phyloP scores from a whole-genome alignment of 2,888 invertebrate genomes.

The Drosophila histrio region DNA sequence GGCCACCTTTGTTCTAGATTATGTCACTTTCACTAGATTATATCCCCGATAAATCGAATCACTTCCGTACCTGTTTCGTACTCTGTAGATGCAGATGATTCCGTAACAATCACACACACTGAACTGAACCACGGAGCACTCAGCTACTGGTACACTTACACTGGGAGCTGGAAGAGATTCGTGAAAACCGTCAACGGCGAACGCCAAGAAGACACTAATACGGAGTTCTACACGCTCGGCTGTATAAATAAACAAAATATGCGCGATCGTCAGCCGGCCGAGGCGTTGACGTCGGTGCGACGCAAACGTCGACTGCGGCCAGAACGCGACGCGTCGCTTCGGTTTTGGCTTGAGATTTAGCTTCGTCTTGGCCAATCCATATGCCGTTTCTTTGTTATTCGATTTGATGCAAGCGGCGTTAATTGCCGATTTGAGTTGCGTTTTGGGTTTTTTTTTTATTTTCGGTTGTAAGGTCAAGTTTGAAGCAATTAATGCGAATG shows the following conservation, averaged over 20 bases:
- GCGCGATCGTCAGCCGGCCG: conserved; percentile 56
- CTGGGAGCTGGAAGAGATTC: conserved; percentile 38
- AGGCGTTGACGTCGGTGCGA: conserved; percentile 29
- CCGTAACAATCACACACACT: conserved; percentile 13
- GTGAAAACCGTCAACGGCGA: conserved; percentile 65
- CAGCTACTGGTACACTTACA: conserved; percentile 39
- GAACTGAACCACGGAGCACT: conserved; percentile 36
- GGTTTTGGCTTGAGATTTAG: conserved; percentile 21
- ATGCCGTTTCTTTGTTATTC: conserved; percentile 51
- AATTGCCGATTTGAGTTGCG: conserved; percentile 64
- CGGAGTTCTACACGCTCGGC: conserved; percentile 74
- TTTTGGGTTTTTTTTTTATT: conserved; percentile 40
- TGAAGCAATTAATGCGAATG: conserved; percentile 64
- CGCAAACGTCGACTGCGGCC: conserved; percentile 35
- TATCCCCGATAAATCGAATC: conserved; percentile 17
- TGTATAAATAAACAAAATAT: conserved; percentile 81
- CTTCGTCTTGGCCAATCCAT: conserved; percentile 56
- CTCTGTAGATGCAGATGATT: conserved; percentile 24
- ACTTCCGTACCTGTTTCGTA: conserved; percentile 74
- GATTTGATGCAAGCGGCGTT: conserved; percentile 58
- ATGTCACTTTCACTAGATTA: conserved; percentile 40
- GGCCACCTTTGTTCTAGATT: not conserved
- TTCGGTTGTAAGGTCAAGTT: conserved; percentile 77
- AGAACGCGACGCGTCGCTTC: conserved; percentile 36
- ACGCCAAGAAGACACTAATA: conserved; percentile 82